Evolutionary conservation across 2,797 vertebrate species (phyloP).

Genomic region (Sebastiscus albofasciatus): DNA sequence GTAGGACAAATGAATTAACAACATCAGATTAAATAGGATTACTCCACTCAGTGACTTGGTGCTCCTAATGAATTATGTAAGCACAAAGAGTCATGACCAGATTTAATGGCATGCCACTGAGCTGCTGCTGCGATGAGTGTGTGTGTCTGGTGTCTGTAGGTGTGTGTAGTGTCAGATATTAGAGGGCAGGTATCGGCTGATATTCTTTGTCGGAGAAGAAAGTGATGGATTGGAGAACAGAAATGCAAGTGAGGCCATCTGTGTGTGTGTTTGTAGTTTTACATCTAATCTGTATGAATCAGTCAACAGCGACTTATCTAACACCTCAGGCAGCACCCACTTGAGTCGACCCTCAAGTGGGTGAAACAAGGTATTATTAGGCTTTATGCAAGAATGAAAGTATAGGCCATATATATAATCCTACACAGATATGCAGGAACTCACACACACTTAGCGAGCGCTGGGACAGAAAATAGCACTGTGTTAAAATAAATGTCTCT

Average conservation of each 20-base stretch:
- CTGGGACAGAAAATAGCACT: not conserved
- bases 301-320: not conserved
- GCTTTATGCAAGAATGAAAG: not conserved
- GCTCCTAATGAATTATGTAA: constrained; percentile 66
- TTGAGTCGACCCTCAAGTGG: not conserved
- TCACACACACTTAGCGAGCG: not conserved
- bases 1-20: constrained; percentile 72
- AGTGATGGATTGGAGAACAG: not conserved
- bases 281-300: not conserved
- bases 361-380: not conserved
- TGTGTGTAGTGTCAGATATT: constrained; percentile 4
- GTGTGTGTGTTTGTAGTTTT: not conserved
- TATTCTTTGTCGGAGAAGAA: not conserved
- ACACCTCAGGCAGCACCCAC: constrained; percentile 1
- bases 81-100: constrained; percentile 31
- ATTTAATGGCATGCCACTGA: constrained; percentile 36
- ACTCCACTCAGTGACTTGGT: constrained; percentile 33
- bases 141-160: not conserved
- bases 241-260: not conserved
- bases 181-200: not conserved
- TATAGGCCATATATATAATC: not conserved
- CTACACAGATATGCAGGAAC: not conserved
- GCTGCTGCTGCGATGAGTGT: not conserved
- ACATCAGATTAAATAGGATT: constrained; percentile 68
- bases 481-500: not conserved